phyloP scores from a whole-genome alignment of 2,888 invertebrate genomes.

The Pristionchus mayeri region DNA sequence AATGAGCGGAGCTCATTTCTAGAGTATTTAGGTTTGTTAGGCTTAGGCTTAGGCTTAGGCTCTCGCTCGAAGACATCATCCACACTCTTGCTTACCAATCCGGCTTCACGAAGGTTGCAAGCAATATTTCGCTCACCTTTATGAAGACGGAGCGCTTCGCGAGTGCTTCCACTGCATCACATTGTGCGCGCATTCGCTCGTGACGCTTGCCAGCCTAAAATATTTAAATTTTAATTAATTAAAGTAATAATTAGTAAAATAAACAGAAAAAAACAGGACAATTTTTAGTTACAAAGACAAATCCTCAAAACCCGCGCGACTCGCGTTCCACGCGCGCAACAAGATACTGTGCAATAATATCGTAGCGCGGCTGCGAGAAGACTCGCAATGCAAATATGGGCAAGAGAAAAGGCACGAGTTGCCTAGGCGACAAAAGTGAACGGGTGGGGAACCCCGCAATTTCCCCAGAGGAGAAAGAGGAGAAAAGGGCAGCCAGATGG shows the following conservation, averaged over 20 bases:
- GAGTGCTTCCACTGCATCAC: slow-evolving; percentile 41
- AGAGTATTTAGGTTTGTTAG: no score
- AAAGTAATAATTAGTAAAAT: slow-evolving; percentile 3
- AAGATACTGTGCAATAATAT: no score
- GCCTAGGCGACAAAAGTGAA: neutral
- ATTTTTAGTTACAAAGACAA: neutral
- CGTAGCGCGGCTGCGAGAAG: no score
- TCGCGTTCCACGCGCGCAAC: no score
- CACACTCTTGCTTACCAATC: no score
- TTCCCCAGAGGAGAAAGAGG: neutral
- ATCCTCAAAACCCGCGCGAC: no score
- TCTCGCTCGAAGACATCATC: no score
- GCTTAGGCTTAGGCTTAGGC: no score
- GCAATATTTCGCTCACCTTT: no score
- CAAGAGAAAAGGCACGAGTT: neutral
- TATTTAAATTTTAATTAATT: neutral
- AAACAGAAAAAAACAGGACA: neutral
- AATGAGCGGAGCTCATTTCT: no score
- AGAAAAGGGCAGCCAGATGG: slow-evolving; percentile 17
- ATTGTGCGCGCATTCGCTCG: slow-evolving; percentile 42
- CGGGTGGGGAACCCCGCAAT: neutral
- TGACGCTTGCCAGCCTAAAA: slow-evolving; percentile 53
- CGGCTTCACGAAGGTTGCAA: no score
- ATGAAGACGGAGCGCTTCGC: slow-evolving; percentile 40
- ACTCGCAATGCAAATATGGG: no score